Evolutionary conservation across 1,140 invertebrate species (phyloP).

Genomic region (Drosophila leontia): DNA sequence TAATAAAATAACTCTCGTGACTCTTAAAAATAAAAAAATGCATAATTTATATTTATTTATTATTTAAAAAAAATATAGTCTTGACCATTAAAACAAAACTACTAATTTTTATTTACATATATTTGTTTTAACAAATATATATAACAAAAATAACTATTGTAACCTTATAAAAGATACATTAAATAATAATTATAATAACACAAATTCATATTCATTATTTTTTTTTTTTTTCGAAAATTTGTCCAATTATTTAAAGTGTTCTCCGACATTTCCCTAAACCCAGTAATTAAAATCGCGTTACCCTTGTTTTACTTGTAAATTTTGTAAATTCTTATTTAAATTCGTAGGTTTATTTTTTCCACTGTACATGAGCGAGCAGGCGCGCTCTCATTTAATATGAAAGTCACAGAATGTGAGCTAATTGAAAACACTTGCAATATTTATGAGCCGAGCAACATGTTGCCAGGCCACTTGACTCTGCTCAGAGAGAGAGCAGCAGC

Average conservation of each 20-base stretch:
- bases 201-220: not conserved
- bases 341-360: not conserved
- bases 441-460: conserved; percentile 79
- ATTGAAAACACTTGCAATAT: conserved; percentile 85
- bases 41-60: too few relatives aligned
- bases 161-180: not conserved
- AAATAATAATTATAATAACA: too few relatives aligned
- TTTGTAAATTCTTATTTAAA: not conserved
- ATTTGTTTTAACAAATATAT: too few relatives aligned
- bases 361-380: conserved; percentile 33
- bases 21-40: too few relatives aligned
- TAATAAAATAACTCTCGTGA: too few relatives aligned
- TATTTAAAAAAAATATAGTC: too few relatives aligned
- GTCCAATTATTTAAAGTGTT: not conserved
- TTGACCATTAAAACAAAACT: too few relatives aligned
- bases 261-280: not conserved
- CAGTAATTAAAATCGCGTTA: conserved; percentile 2
- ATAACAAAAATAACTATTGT: too few relatives aligned
- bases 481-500: not conserved
- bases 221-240: not conserved
- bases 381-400: conserved; percentile 80
- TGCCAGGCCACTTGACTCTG: conserved; percentile 78
- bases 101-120: too few relatives aligned
- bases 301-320: not conserved
- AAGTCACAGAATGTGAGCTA: conserved; percentile 84